Base-by-base conservation (phyloP, 2,888 invertebrate genomes). In the Eumacrocentrus americanus region DNA sequence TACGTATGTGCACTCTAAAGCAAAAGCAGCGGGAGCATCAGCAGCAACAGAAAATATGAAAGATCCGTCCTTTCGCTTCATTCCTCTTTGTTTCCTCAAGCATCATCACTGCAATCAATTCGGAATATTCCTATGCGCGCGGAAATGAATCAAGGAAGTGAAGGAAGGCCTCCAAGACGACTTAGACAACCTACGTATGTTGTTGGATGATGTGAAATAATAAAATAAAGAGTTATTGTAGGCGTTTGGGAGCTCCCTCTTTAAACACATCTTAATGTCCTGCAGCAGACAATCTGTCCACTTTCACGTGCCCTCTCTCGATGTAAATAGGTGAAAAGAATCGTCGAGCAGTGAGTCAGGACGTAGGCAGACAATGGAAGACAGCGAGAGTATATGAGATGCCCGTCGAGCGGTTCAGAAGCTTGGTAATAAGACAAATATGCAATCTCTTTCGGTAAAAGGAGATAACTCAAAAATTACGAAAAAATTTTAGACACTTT, bases 321-420 rank as follows among this genome's bases (percentile, higher is more conserved):
- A 58, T 48, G 57, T 62, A 67, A 34, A 50, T 58, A 62, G 70
- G 69, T 68, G 66, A 66, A 69, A 71, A 67, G 64, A 67, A 58
- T 66, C 54, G 40, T 37, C 54, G 35, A 56, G 58, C 51, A 62
- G 61, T 69, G 70, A 67, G 66, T 70, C 68, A 63, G 67, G 44
- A 71, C 68, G 74, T 75, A 73, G 72, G 74, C 67, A 74, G 75
- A 75, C 75, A 75, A 75, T 75, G 65, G 74, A 69, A 71, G 29
- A 29, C 29, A 6, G 5, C 9, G 29, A 64, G n/a, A n/a, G n/a
- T n/a, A n/a, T n/a, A n/a, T 63, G 64, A 65, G 63, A 55, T 62
- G 61, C 63, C 63, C 61, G 57, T 56, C 58, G 61, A 63, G 64
- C 62, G 60, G 59, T 55, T 59, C 46, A 44, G 54, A 44, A 22